Evolutionary conservation across 1,140 invertebrate species (phyloP), one percentile per base, ranked within the genome.

Genomic region (Galleria mellonella): DNA sequence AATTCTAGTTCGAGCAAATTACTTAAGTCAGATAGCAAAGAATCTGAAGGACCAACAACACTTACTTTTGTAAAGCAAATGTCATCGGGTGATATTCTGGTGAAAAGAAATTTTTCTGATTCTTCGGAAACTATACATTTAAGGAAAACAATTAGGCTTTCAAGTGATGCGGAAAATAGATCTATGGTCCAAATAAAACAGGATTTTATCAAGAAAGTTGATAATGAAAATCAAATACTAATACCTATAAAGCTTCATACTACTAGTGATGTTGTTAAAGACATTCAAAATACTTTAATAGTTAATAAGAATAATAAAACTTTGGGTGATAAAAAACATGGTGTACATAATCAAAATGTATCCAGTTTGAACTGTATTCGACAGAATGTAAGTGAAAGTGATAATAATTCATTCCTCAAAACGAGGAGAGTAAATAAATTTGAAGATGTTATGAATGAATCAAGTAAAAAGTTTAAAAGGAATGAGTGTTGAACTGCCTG

Each of bases 331-430:
- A 83, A 82, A 81, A 85, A 82, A 62, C 64, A 85, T 62, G 59
- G 75, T 79, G 73, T 85, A 72, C 72, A 85, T 74, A 82, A 79
- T 75, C 78, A 82, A 56, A 85, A 68, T 72, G 68, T 81, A 68
- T 73, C 81, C 52, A 77, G 60, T 70, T 62, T 76, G 51, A 83
- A 85, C 57, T 83, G 72, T 71, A 62, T 82, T 55, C 58, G 82
- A 57, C 74, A 82, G 51, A 81, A 53, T 62, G 62, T 71, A 42
- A 70, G 66, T 70, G 76, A 79, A 37, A 74, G 68, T 72, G 78
- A 83, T 57, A 63, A 59, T 64, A 75, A 55, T 47, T 67, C 73
- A 51, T 81, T 82, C 65, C 66, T 83, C 6, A 85, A 85, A 58
- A 47, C 71, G 38, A 73, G 75, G 55, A 72, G 72, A 56, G 62